phyloP scores from a whole-genome alignment of 1,140 invertebrate genomes.

The Zophobas morio region DNA sequence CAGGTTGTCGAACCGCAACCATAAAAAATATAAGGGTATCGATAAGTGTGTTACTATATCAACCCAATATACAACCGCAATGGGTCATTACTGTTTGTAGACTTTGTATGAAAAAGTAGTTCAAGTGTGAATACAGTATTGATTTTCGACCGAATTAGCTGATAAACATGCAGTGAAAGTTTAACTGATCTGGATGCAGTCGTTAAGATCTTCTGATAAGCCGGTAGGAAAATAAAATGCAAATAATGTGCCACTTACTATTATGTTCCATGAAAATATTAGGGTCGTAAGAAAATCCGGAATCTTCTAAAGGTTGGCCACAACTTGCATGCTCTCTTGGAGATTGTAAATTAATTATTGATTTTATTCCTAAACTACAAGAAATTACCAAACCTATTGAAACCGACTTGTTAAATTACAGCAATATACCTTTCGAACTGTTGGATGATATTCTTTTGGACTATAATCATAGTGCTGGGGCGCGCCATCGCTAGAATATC shows the following conservation, averaged over 20 bases:
- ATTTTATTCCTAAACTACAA: constrained; percentile 82
- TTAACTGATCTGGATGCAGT: neutral
- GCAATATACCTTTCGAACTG: constrained; percentile 83
- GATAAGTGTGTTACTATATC: neutral
- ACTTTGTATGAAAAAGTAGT: neutral
- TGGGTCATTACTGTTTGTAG: too few relatives aligned
- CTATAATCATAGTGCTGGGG: constrained; percentile 81
- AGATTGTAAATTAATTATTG: constrained; percentile 88
- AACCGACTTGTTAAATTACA: constrained; percentile 6
- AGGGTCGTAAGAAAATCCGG: constrained; percentile 85
- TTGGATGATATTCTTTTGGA: constrained; percentile 82
- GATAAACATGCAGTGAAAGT: neutral
- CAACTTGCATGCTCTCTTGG: constrained; percentile 89
- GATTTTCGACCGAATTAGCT: neutral
- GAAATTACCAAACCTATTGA: constrained; percentile 33
- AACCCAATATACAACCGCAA: too few relatives aligned
- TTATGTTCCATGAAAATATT: constrained; percentile 86
- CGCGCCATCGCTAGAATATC: constrained; percentile 91
- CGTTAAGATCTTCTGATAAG: neutral
- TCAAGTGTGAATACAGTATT: neutral
- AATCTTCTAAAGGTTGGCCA: constrained; percentile 79
- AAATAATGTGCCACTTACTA: constrained; percentile 73
- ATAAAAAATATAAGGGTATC: neutral
- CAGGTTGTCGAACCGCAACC: neutral
- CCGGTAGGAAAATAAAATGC: too few relatives aligned